Conservation (phyloP, 37 sponge, comb jelly and placozoan genomes). For the Beroe forskalii region DNA sequence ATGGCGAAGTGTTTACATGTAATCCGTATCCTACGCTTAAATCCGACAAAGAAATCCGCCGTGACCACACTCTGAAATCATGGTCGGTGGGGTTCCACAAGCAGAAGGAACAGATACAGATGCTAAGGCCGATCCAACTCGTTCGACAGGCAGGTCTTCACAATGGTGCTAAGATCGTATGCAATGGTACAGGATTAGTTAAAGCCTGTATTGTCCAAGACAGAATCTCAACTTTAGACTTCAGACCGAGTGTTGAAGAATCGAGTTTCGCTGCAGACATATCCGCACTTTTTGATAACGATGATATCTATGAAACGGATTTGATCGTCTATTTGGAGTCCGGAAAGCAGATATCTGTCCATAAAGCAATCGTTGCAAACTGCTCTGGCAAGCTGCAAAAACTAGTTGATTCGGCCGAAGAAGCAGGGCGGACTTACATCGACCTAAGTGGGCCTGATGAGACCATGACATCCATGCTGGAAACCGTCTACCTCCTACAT, state of each 20-base stretch:
- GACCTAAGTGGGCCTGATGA: background rate
- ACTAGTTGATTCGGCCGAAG: background rate
- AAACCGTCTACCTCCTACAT: background rate
- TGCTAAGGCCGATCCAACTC: conserved; percentile 2
- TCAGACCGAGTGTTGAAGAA: background rate
- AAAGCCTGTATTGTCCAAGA: conserved; percentile 30
- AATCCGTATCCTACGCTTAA: conserved; percentile 25
- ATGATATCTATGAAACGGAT: conserved; percentile 22
- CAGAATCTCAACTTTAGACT: conserved; percentile 4
- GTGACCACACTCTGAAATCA: conserved; percentile 4
- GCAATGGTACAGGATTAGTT: conserved; percentile 4
- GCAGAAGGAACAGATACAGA: background rate
- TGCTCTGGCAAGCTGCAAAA: background rate
- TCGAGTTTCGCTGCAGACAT: background rate
- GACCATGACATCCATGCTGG: conserved; percentile 13
- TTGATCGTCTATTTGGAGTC: background rate
- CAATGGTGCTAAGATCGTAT: conserved; percentile 23
- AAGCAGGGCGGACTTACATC: background rate
- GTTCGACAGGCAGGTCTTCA: background rate
- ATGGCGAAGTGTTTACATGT: conserved; percentile 24
- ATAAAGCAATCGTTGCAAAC: conserved; percentile 22
- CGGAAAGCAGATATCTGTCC: background rate
- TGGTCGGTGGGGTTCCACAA: background rate
- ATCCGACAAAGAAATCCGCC: conserved; percentile 4
- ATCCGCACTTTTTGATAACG: conserved; percentile 1